Evolutionary conservation across 1,140 invertebrate species (phyloP), one percentile per base, ranked within the genome.

Genomic region (Heterodera carotae): DNA sequence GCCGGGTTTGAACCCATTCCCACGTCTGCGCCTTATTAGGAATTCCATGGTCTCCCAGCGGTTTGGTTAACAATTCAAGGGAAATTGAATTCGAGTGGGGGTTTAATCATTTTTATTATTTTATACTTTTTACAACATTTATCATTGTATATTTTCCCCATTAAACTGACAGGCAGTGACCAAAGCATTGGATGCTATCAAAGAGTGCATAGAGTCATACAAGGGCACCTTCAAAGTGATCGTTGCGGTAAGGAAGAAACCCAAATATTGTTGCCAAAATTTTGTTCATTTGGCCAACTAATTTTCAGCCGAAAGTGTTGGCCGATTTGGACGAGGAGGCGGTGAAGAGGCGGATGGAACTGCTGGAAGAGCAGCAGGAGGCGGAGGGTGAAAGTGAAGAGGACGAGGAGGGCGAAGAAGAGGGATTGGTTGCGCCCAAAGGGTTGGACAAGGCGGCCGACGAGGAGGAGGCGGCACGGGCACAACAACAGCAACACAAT

Each of bases 281-380:
- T 80, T 82, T 79, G 34, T 70, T n/a, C n/a, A n/a, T n/a, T n/a
- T n/a, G n/a, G 31, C 25, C 36, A 27, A 1, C 3, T 0, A 67
- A 67, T 69, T 83, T 86, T 69, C 85, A 96, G 93, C 95, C 96
- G 62, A 97, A 98, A 91, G 95, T 99, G 69, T 95, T 99, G 10
- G 98, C 97, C 31, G 96, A 97, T 69, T 93, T 93, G 15, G 97
- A 99, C 89, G 97, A 99, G 89, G 94, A 93, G 0, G 96, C 98
- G 88, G 90, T 98, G 78, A 93, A 93, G 22, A 91, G 93, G 87
- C 93, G 96, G 88, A 92, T 99, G 92, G 94, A 98, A 89, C 91
- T 92, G 74, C 92, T 96, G 15, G 85, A 82, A 15, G 81, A 77
- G n/a, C 80, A 99, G 90, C 78, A 84, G 36, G 81, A 75, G 56